Conservation (phyloP, 2,797 vertebrate genomes). For the Mus minutoides region DNA sequence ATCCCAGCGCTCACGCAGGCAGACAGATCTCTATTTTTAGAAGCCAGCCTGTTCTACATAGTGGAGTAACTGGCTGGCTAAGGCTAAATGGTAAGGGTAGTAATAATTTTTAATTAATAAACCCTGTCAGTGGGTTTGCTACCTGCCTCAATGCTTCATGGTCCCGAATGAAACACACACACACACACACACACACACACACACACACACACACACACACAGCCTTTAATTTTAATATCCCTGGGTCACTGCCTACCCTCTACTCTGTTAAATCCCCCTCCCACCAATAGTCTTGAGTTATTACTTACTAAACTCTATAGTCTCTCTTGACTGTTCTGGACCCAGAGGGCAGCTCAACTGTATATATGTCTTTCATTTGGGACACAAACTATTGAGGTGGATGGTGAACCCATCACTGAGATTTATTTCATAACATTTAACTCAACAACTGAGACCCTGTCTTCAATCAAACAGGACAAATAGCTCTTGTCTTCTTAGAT, state of each 20-base stretch:
- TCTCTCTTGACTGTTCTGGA: not conserved
- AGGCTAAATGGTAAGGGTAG: not conserved
- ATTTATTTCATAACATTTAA: not conserved
- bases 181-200: too few relatives aligned
- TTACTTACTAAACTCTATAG: not conserved
- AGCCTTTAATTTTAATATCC: not conserved
- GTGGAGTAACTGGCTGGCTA: not conserved
- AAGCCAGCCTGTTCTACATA: not conserved
- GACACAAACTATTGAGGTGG: not conserved
- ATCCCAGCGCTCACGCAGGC: not conserved
- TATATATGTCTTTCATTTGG: not conserved
- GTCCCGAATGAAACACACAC: not conserved
- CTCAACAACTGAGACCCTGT: not conserved
- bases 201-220: not conserved
- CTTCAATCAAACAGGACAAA: slow-evolving; percentile 7
- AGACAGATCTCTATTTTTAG: not conserved
- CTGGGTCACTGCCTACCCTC: not conserved
- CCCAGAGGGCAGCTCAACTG: too few relatives aligned
- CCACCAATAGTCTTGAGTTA: not conserved
- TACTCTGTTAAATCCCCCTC: not conserved
- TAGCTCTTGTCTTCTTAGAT: slow-evolving; percentile 1
- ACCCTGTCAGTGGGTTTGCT: not conserved
- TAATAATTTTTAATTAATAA: not conserved
- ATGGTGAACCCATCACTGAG: not conserved
- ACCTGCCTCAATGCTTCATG: not conserved